phyloP scores from a whole-genome alignment of 2,797 vertebrate species.

The Hafferia zeledoni region DNA sequence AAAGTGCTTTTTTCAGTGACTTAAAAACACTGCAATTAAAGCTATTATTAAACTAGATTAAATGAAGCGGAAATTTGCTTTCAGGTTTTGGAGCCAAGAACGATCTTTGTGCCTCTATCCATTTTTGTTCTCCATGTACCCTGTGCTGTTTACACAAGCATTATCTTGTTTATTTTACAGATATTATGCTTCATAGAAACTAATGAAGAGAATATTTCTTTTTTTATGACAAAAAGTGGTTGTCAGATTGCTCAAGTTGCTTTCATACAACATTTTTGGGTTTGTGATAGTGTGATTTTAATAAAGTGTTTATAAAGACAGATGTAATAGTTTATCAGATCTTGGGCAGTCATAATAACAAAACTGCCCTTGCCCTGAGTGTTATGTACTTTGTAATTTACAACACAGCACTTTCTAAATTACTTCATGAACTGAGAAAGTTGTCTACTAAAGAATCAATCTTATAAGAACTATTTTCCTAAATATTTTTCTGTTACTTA shows the following conservation, averaged over 20 bases:
- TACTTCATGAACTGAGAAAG: constrained; percentile 17
- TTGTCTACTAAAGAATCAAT: constrained; percentile 35
- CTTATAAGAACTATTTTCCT: not conserved
- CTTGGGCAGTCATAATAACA: constrained; percentile 58
- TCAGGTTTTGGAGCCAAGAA: constrained; percentile 34
- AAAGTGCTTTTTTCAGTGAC: not conserved
- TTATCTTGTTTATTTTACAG: constrained; percentile 74
- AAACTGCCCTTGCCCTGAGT: constrained; percentile 38
- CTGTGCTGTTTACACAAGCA: constrained; percentile 66
- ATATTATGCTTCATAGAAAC: constrained; percentile 66
- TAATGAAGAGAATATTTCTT: constrained; percentile 71
- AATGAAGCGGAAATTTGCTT: constrained; percentile 36
- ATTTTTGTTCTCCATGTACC: constrained; percentile 36
- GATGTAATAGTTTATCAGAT: constrained; percentile 69
- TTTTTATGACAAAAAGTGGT: constrained; percentile 65
- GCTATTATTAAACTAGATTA: constrained; percentile 45
- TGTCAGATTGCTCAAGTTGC: constrained; percentile 40
- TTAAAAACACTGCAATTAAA: constrained; percentile 46
- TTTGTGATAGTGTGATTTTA: constrained; percentile 68
- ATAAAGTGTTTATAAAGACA: constrained; percentile 73
- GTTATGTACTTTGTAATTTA: constrained; percentile 50
- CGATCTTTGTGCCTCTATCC: constrained; percentile 40
- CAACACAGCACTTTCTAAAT: constrained; percentile 14
- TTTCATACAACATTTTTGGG: constrained; percentile 65
- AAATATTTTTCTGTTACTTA: constrained; percentile 42